Base-by-base conservation (phyloP, 1,140 invertebrate species). In the Pararge aegeria region DNA sequence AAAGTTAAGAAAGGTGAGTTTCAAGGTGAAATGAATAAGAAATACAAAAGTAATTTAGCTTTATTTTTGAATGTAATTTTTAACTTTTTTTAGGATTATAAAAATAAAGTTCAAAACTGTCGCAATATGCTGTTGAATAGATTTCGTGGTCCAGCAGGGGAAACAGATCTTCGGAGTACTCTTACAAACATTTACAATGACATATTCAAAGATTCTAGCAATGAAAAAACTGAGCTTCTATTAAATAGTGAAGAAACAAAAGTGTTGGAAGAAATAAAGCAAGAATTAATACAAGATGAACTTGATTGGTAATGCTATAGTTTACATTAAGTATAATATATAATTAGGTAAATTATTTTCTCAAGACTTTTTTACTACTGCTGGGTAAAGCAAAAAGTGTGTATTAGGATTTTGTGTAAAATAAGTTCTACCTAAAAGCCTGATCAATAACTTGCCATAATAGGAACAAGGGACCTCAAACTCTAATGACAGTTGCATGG, bases 221-320 rank as follows among this genome's bases (percentile, higher is more conserved):
- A 60, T 51, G 55, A 73, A 50, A 50, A 54, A 46, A 38, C 21
- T 19, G 60, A 68, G 12, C 24, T 53, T 38, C 27, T 57, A 55
- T 60, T 64, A 34, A 63, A 76, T 64, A 70, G 67, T 53, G 78
- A 86, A 64, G 83, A 89, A 70, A 57, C 54, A 46, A 55, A 73
- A 49, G 29, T 83, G 2, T 50, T 82, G 24, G 74, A 84, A 52
- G 77, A 80, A 63, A 75, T 89, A 42, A 77, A 77, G 71, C 69
- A 78, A 55, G 83, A 89, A 68, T 58, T 89, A 15, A 73, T 89
- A 24, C 75, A 84, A 55, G 81, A 87, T 62, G 86, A 89, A 73
- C 55, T 84, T n/a, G 57, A 83, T 60, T 87, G 86, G 81, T 89
- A 68, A 58, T n/a, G n/a, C 13, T 29, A 13, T n/a, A n/a, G n/a